Evolutionary conservation across 2,113 vertebrate species (phyloP).

Genomic region (Eolophus roseicapilla): DNA sequence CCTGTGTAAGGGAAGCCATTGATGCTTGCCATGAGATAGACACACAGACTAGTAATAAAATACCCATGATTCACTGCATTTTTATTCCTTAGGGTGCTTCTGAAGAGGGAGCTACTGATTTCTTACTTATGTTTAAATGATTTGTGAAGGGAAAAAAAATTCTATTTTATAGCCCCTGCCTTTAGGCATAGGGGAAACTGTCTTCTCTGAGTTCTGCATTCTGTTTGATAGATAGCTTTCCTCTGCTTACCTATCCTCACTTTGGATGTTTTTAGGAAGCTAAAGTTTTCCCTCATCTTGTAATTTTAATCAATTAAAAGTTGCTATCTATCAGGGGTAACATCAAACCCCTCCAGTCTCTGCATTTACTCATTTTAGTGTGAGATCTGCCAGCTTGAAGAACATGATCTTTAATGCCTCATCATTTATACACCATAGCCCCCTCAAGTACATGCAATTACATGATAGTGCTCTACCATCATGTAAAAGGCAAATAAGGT

Average conservation of each 20-base stretch:
- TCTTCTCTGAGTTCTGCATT: not conserved
- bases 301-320: not conserved
- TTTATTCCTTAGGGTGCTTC: conserved; percentile 58
- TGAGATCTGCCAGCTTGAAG: not conserved
- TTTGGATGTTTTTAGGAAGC: not conserved
- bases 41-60: conserved; percentile 62
- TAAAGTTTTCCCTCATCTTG: not conserved
- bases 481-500: not conserved
- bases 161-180: conserved; percentile 12
- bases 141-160: not conserved
- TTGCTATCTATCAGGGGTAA: not conserved
- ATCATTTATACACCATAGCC: not conserved
- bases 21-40: conserved; percentile 69
- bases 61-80: conserved; percentile 63
- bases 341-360: not conserved
- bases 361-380: not conserved
- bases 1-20: conserved; percentile 62
- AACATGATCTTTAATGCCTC: not conserved
- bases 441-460: not conserved
- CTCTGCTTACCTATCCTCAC: not conserved
- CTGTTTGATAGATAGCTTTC: not conserved
- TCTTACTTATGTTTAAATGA: conserved; percentile 63
- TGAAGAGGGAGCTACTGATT: conserved; percentile 65
- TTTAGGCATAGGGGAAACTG: not conserved
- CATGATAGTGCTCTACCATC: not conserved